A percentile compares a stretch with the other conserved stretches of the same genome.
phyloP scores from a whole-genome alignment of 2,888 invertebrate genomes.

The Spisula solida region DNA sequence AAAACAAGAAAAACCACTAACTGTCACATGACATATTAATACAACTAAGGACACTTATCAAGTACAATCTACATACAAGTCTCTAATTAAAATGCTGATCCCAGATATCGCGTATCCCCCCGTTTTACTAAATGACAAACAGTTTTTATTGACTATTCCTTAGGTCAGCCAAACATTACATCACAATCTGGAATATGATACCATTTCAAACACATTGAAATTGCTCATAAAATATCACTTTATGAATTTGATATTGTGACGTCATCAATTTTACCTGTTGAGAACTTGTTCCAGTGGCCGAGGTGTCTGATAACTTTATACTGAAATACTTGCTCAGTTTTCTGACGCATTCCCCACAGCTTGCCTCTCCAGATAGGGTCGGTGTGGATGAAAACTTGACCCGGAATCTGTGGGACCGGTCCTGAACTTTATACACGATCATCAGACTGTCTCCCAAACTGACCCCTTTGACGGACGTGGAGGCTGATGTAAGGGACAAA shows the following conservation, averaged over 20 bases:
- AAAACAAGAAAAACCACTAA: background rate
- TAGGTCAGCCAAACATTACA: too few species aligned
- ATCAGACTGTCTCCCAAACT: constrained; percentile 81
- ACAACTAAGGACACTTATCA: background rate
- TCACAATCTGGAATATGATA: too few species aligned
- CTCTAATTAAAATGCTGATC: too few species aligned
- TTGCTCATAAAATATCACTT: background rate
- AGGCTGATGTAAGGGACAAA: constrained; percentile 68
- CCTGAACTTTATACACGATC: constrained; percentile 75
- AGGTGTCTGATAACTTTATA: constrained; percentile 69
- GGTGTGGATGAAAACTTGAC: constrained; percentile 73
- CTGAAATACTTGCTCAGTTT: constrained; percentile 75
- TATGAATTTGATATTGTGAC: too few species aligned
- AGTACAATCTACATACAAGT: too few species aligned
- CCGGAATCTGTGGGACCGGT: constrained; percentile 76
- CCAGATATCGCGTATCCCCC: too few species aligned
- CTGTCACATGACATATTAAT: background rate
- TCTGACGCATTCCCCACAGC: constrained; percentile 71
- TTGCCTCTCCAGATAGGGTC: constrained; percentile 55
- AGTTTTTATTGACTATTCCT: too few species aligned
- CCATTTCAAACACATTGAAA: too few species aligned
- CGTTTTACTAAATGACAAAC: too few species aligned
- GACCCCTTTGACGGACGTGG: constrained; percentile 76
- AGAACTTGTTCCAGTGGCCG: constrained; percentile 25
- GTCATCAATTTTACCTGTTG: constrained; percentile 45